phyloP scores from a whole-genome alignment of 2,113 vertebrate genomes.

The Synodontis membranacea region DNA sequence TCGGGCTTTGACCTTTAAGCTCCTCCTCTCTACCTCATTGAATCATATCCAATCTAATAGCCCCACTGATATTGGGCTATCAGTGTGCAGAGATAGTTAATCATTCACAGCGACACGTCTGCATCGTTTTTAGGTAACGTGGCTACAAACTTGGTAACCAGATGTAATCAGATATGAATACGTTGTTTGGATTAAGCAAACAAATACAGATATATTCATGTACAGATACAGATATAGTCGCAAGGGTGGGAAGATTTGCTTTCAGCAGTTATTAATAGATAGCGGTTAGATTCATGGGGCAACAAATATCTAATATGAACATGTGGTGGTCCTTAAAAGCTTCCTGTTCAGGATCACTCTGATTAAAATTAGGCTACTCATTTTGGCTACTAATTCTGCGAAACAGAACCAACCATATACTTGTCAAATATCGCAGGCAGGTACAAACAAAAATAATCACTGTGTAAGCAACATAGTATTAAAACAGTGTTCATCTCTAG shows the following conservation, averaged over 20 bases:
- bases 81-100: not conserved
- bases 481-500: not conserved
- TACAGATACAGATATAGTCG: not conserved
- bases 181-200: not conserved
- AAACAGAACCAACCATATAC: not conserved
- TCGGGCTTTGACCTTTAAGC: not conserved
- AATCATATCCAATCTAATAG: not conserved
- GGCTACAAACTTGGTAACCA: not conserved
- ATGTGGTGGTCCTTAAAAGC: not conserved
- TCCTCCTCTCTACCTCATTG: not conserved
- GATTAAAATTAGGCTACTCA: not conserved
- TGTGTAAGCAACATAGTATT: not conserved
- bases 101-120: not conserved
- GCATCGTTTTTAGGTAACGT: not conserved
- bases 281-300: not conserved
- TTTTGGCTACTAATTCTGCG: too few relatives aligned
- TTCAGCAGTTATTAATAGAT: too few relatives aligned
- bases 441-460: not conserved
- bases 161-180: constrained; percentile 14
- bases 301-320: not conserved
- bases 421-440: not conserved
- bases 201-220: too few relatives aligned
- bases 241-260: not conserved
- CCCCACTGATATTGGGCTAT: not conserved
- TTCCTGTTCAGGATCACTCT: not conserved